Conservation (phyloP, 2,888 invertebrate genomes). For the Cylloceria caligata region DNA sequence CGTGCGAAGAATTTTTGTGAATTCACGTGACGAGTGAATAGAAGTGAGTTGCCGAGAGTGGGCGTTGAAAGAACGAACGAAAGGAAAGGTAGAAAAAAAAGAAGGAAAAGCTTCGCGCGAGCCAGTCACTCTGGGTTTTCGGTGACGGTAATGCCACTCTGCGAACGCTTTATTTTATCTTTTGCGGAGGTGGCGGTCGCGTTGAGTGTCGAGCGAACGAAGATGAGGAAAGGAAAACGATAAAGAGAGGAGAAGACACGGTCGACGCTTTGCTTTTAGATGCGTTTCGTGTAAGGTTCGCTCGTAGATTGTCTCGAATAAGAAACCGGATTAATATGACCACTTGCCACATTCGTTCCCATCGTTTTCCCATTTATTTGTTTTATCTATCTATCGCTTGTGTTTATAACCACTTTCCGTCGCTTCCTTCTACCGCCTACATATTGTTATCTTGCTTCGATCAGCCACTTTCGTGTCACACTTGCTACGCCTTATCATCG, state of each 20-base stretch:
- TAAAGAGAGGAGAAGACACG: slow-evolving; percentile 23
- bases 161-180: slow-evolving; percentile 74
- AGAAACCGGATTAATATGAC: slow-evolving; percentile 76
- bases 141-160: slow-evolving; percentile 76
- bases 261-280: slow-evolving; percentile 70
- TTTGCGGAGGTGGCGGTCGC: slow-evolving; percentile 45
- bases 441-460: background rate
- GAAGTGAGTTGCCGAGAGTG: slow-evolving; percentile 30
- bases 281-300: slow-evolving; percentile 75
- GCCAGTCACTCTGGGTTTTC: slow-evolving; percentile 72
- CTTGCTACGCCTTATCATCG: background rate
- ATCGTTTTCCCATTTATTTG: background rate
- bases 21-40: slow-evolving; percentile 10
- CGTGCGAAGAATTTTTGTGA: slow-evolving; percentile 13
- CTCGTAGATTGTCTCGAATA: slow-evolving; percentile 73
- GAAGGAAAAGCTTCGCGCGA: slow-evolving; percentile 48
- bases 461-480: background rate
- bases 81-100: slow-evolving; percentile 34
- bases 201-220: slow-evolving; percentile 56
- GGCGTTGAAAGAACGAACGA: slow-evolving; percentile 60
- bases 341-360: slow-evolving; percentile 55
- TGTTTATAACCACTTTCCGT: slow-evolving; percentile 7
- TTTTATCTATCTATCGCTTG: slow-evolving; percentile 25
- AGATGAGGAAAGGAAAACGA: slow-evolving; percentile 37
- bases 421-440: background rate